A percentile compares a stretch with the other conserved stretches of the same genome.
Evolutionary conservation across 2,888 invertebrate species (phyloP).

Genomic region (Kryphioiulus occultus): DNA sequence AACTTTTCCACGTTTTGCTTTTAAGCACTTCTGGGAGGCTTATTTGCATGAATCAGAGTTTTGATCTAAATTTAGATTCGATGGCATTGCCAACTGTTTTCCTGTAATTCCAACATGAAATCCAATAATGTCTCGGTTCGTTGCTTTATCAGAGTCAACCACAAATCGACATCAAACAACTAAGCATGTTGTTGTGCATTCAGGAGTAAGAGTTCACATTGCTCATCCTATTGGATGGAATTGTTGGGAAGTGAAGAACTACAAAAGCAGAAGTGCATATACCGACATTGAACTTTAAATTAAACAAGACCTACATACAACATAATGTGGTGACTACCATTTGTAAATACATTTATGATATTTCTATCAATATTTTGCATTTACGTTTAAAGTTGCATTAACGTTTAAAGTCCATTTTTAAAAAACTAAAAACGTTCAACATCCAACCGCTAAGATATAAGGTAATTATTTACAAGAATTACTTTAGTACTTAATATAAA

Average conservation of each 20-base stretch:
- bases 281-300: not conserved
- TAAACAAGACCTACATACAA: too few relatives aligned
- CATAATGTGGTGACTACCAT: too few relatives aligned
- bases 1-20: not conserved
- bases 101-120: not conserved
- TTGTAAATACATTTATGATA: too few relatives aligned
- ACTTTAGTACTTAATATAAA: too few relatives aligned
- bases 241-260: not conserved
- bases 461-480: too few relatives aligned
- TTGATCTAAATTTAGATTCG: not conserved
- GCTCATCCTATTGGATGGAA: not conserved
- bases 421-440: too few relatives aligned
- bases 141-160: not conserved
- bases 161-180: constrained; percentile 29
- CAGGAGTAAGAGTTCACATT: not conserved
- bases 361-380: too few relatives aligned
- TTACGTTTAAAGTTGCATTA: too few relatives aligned
- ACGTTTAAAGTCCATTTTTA: not conserved
- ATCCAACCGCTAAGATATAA: too few relatives aligned
- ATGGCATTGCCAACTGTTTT: not conserved
- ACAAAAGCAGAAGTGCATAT: not conserved
- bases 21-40: not conserved
- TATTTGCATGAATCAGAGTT: not conserved
- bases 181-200: constrained; percentile 1
- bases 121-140: not conserved